Evolutionary conservation across 2,797 vertebrate species (phyloP).

Genomic region (Cyprinella venusta): DNA sequence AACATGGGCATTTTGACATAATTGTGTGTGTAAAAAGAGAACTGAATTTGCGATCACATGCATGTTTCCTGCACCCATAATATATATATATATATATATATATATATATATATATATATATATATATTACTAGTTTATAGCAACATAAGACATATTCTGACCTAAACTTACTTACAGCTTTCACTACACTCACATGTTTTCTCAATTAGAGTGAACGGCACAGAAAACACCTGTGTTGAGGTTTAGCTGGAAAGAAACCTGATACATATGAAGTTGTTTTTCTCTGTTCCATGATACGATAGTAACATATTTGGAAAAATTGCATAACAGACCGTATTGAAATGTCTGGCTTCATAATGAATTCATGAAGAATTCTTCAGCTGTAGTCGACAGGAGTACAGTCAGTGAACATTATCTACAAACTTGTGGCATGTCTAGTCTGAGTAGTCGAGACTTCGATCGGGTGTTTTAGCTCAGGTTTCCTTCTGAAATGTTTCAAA

Average conservation of each 20-base stretch:
- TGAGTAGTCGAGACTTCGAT: slow-evolving; percentile 22
- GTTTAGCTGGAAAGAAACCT: slow-evolving; percentile 26
- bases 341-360: not conserved
- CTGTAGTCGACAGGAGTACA: not conserved
- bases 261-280: slow-evolving; percentile 24
- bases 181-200: slow-evolving; percentile 46
- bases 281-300: slow-evolving; percentile 13
- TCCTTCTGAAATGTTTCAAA: slow-evolving; percentile 38
- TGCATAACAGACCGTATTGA: slow-evolving; percentile 20
- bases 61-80: too few species aligned
- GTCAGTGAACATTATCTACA: slow-evolving; percentile 10
- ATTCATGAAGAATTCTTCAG: not conserved
- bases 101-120: too few species aligned
- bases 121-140: not conserved
- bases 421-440: slow-evolving; percentile 19
- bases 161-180: not conserved
- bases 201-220: slow-evolving; percentile 31
- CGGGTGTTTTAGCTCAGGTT: slow-evolving; percentile 38
- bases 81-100: too few species aligned
- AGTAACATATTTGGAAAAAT: slow-evolving; percentile 28
- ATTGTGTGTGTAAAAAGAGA: too few species aligned
- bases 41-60: too few species aligned
- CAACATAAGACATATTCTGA: not conserved
- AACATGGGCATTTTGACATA: too few species aligned
- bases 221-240: slow-evolving; percentile 31